Evolutionary conservation across 2,888 invertebrate genomes (phyloP).

Genomic region (Dryadula phaetusa): DNA sequence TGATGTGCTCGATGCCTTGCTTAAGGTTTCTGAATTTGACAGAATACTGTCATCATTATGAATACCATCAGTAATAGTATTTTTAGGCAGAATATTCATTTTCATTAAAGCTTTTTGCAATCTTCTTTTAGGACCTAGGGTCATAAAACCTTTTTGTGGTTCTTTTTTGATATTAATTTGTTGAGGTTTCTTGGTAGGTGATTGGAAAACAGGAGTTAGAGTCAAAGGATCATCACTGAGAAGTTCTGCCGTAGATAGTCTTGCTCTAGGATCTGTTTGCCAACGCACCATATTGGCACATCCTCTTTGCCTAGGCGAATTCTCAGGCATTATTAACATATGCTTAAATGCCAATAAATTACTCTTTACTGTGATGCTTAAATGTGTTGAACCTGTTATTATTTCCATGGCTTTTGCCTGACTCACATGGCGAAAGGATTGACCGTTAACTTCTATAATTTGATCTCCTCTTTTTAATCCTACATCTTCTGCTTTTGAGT

Average conservation of each 20-base stretch:
- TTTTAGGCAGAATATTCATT: conserved; percentile 95
- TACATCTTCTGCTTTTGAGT: conserved; percentile 97
- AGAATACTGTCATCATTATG: conserved; percentile 87
- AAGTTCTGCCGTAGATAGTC: conserved; percentile 91
- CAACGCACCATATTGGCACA: conserved; percentile 87
- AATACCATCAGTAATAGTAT: conserved; percentile 88
- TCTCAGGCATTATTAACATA: conserved; percentile 89
- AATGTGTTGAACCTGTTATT: conserved; percentile 96
- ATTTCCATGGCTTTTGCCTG: conserved; percentile 96
- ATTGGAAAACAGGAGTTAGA: conserved; percentile 79
- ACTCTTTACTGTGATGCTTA: conserved; percentile 98
- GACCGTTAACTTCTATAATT: conserved; percentile 98
- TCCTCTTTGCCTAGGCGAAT: conserved; percentile 90
- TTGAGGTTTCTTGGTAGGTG: conserved; percentile 83
- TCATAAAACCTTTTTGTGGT: conserved; percentile 93
- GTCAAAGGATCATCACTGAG: conserved; percentile 78
- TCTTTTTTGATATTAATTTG: conserved; percentile 85
- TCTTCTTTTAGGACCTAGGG: conserved; percentile 92
- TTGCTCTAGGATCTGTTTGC: conserved; percentile 88
- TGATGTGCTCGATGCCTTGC: conserved; percentile 76
- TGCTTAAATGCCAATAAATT: conserved; percentile 94
- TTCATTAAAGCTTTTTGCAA: conserved; percentile 94
- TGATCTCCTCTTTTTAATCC: conserved; percentile 99
- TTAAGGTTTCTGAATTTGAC: conserved; percentile 84
- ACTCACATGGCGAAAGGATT: conserved; percentile 97